Evolutionary conservation across 1,140 invertebrate species (phyloP), one percentile per base, ranked within the genome.

Genomic region (Diorhabda carinulata): DNA sequence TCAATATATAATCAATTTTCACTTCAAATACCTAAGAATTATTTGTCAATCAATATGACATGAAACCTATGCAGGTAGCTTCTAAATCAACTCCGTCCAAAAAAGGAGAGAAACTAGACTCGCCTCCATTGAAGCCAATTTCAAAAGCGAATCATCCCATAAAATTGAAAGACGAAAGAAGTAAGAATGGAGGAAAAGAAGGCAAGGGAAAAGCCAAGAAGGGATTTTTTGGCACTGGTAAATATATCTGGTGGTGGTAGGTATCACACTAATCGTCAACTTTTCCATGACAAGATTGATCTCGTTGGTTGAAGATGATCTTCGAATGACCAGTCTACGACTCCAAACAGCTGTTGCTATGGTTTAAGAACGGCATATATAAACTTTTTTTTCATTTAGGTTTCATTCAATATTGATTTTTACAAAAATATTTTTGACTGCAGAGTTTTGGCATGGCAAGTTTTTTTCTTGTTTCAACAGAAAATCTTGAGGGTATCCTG

Each of bases 151-250:
- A 74, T 69, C 72, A 73, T 63, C 63, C 72, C 9, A 65, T 69
- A 3, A 75, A 77, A 71, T 9, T 52, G 4, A 65, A 78, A 57
- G 70, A 73, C 70, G 72, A 79, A 64, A 68, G 69, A 69, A 83
- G 82, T 76, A 82, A 81, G 72, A 86, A 86, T 62, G 78, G 74
- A 42, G 86, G 86, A 79, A 80, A 83, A 68, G 82, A 84, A 71
- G 84, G 84, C 73, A 80, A 79, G 70, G 86, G 86, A 25, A 90
- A 91, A 82, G 86, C 86, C 72, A 90, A 92, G 85, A 92, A 90
- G 84, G 90, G 90, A 88, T 90, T 90, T 87, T 90, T 91, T 79
- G 89, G 88, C 84, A 89, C 87, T 84, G 90, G 89, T 86, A 92
- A 92, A 85, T 89, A 88, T 85, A 79, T 81, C 70, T 80, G 80